phyloP scores from a whole-genome alignment of 2,797 vertebrate genomes.

The Enoplosus armatus region DNA sequence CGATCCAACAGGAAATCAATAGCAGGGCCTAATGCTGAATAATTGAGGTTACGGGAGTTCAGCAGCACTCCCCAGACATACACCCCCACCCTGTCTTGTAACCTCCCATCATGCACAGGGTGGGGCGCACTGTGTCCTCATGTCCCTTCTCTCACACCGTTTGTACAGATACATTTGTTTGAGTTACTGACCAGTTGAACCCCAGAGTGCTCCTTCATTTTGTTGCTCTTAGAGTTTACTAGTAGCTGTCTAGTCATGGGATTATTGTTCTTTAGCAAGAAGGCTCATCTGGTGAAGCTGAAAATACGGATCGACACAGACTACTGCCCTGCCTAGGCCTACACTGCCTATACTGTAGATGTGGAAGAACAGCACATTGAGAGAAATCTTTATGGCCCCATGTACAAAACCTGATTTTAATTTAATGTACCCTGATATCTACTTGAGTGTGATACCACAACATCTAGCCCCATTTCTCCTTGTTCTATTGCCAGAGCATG shows the following conservation, averaged over 20 bases:
- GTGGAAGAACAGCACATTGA: not conserved
- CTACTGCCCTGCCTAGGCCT: not conserved
- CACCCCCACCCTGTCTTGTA: slow-evolving; percentile 52
- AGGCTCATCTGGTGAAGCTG: not conserved
- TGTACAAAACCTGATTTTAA: slow-evolving; percentile 38
- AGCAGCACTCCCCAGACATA: slow-evolving; percentile 77
- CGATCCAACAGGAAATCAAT: slow-evolving; percentile 89
- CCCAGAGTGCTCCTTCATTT: slow-evolving; percentile 25
- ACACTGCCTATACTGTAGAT: not conserved
- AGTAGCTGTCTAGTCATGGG: not conserved
- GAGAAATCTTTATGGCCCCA: slow-evolving; percentile 21
- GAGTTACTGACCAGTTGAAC: slow-evolving; percentile 56
- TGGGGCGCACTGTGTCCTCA: slow-evolving; percentile 46
- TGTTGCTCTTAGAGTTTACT: slow-evolving; percentile 36
- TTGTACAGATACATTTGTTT: slow-evolving; percentile 62
- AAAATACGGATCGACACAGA: slow-evolving; percentile 9
- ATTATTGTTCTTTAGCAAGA: slow-evolving; percentile 9
- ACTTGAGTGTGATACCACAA: not conserved
- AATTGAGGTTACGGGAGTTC: slow-evolving; percentile 89
- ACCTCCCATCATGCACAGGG: slow-evolving; percentile 71
- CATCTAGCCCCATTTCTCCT: not conserved
- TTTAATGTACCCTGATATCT: slow-evolving; percentile 5
- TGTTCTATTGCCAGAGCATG: not conserved
- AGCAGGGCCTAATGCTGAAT: slow-evolving; percentile 87
- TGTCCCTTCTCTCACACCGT: slow-evolving; percentile 55